Evolutionary conservation across 2,888 invertebrate genomes (phyloP).

Genomic region (Julus scanicus): DNA sequence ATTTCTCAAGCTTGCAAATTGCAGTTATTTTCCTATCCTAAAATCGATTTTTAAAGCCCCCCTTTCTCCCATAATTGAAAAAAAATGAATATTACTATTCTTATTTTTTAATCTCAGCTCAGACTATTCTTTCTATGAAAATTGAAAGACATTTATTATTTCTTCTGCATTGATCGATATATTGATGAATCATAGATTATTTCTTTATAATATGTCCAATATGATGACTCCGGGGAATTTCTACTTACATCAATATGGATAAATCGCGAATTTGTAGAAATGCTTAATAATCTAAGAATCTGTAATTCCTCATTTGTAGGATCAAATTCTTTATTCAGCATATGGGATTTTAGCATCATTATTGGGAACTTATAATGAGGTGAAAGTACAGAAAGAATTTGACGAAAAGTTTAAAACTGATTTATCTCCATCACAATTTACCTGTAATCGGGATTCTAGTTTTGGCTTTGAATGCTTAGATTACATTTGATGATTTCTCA

Average conservation of each 20-base stretch:
- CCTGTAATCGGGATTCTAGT: neutral
- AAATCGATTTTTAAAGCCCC: slow-evolving; percentile 18
- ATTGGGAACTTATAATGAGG: neutral
- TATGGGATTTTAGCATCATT: neutral
- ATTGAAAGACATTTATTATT: neutral
- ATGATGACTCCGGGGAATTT: neutral
- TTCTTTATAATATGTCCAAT: neutral
- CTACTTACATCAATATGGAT: neutral
- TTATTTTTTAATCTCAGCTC: slow-evolving; percentile 20
- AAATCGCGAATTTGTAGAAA: neutral
- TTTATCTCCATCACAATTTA: too few relatives aligned
- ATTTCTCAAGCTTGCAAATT: neutral
- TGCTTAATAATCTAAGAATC: neutral
- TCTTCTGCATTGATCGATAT: neutral
- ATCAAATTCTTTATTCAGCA: neutral
- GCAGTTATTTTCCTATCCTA: slow-evolving; percentile 12
- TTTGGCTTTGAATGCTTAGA: neutral
- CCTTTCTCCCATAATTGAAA: neutral
- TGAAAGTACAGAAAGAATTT: neutral
- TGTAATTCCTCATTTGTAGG: neutral
- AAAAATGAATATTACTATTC: slow-evolving; percentile 7
- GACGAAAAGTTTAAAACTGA: too few relatives aligned
- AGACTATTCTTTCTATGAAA: neutral
- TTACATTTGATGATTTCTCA: neutral
- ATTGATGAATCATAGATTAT: neutral